Evolutionary conservation across 2,888 invertebrate species (phyloP).

Genomic region (Drosophila rellima): DNA sequence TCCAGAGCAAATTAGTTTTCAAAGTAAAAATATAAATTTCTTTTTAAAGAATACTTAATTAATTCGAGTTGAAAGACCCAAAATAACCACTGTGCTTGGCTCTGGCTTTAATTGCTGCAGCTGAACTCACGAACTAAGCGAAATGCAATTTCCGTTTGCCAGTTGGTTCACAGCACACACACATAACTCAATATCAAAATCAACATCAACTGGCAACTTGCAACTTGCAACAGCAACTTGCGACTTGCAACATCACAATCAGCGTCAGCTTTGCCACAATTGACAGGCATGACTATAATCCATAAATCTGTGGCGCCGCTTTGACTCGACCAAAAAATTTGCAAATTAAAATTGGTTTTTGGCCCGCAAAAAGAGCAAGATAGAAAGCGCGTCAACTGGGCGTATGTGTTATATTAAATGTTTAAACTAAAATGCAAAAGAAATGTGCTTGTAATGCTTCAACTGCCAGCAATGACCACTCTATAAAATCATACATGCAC

Average conservation of each 20-base stretch:
- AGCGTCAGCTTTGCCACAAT: slow-evolving; percentile 22
- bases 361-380: neutral
- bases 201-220: slow-evolving; percentile 49
- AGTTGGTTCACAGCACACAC: slow-evolving; percentile 37
- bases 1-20: too few species aligned
- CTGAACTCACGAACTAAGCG: slow-evolving; percentile 50
- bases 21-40: too few species aligned
- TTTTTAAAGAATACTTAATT: too few species aligned
- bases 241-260: slow-evolving; percentile 46
- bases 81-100: neutral
- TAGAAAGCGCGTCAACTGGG: slow-evolving; percentile 6
- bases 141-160: slow-evolving; percentile 75
- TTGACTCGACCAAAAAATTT: slow-evolving; percentile 25
- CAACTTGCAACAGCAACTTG: slow-evolving; percentile 10
- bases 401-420: slow-evolving; percentile 69
- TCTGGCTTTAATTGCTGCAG: slow-evolving; percentile 64
- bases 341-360: slow-evolving; percentile 23
- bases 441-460: slow-evolving; percentile 41
- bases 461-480: slow-evolving; percentile 53
- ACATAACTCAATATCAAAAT: slow-evolving; percentile 65
- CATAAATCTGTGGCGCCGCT: slow-evolving; percentile 33
- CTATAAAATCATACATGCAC: slow-evolving; percentile 27
- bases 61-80: neutral
- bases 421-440: slow-evolving; percentile 41
- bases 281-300: slow-evolving; percentile 30